A percentile compares a stretch with the other conserved stretches of the same genome.
phyloP scores from a whole-genome alignment of 2,888 invertebrate genomes.

The Brachynemurus nebulosus region DNA sequence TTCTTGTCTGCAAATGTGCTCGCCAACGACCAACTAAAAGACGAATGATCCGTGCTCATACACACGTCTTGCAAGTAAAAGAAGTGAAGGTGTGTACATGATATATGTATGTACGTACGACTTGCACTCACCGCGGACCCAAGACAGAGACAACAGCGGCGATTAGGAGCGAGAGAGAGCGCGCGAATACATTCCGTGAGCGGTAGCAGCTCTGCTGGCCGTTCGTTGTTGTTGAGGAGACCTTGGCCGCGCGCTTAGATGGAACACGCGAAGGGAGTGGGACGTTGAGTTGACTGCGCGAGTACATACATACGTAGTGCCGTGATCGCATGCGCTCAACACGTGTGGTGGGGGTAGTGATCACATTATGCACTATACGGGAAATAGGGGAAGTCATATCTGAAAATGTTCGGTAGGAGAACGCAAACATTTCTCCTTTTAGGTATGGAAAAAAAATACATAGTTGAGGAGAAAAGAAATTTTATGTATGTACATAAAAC shows the following conservation, averaged over 20 bases:
- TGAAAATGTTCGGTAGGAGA: too few relatives aligned
- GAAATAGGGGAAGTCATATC: too few relatives aligned
- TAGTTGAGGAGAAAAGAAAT: not conserved
- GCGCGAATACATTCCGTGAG: too few relatives aligned
- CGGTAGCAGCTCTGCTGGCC: not conserved
- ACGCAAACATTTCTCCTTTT: too few relatives aligned
- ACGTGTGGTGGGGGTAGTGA: not conserved
- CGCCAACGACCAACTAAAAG: not conserved
- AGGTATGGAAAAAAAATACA: too few relatives aligned
- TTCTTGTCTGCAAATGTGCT: not conserved
- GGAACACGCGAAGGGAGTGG: not conserved
- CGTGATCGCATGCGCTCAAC: slow-evolving; percentile 4
- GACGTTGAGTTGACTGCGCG: slow-evolving; percentile 1
- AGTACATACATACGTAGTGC: too few relatives aligned
- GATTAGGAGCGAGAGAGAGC: too few relatives aligned
- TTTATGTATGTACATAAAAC: slow-evolving; percentile 1
- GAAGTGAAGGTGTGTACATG: slow-evolving; percentile 1
- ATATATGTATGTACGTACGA: too few relatives aligned
- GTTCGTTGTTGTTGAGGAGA: too few relatives aligned
- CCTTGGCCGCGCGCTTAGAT: not conserved
- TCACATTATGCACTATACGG: too few relatives aligned
- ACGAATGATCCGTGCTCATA: not conserved
- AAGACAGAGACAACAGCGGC: too few relatives aligned
- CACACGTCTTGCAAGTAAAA: slow-evolving; percentile 1
- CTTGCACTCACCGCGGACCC: too few relatives aligned